Evolutionary conservation across 2,888 invertebrate species (phyloP), one percentile per base, ranked within the genome.

Genomic region (Sisyra terminalis): DNA sequence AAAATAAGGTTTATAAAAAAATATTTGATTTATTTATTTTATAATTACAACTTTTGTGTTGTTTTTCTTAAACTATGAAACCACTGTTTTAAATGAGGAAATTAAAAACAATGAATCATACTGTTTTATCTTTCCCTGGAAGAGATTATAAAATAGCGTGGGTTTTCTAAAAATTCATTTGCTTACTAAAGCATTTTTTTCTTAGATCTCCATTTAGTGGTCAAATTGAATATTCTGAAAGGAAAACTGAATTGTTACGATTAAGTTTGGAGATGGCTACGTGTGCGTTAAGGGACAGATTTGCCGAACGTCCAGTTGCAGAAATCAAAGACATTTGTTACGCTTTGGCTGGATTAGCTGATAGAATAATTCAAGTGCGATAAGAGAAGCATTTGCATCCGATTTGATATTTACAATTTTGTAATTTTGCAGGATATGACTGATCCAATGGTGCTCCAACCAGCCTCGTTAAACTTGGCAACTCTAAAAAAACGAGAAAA

Each of bases 391-490:
- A 17, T 9, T 16, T 17, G 6, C n/a, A 16, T 37, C 14, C 15
- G 37, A 5, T 9, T 37, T 37, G 16, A 16, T 37, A 37, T 37
- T 13, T 8, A 16, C 4, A 37, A 37, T 37, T 5, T 37, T 10
- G 11, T 6, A n/a, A 15, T 15, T 41, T 51, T 52, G 18, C 63
- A 75, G 67, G 85, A 88, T 55, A 80, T 82, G 51, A 71, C 75
- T 44, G 94, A 96, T 69, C 89, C 94, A 3, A 73, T 89, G 69
- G 76, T 92, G 50, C 68, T 96, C 46, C 90, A 90, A 63, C 92
- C 93, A 6, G 86, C 92, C 2, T 79, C 84, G n/a, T 67, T 96
- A 48, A 89, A 88, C 63, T 66, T 87, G 47, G 89, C 90, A 30
- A 80, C 84, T 35, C 69, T 94, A 48, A 84, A 85, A 52, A 89